phyloP scores from a whole-genome alignment of 2,797 vertebrate species.

The Scolopax rusticola region DNA sequence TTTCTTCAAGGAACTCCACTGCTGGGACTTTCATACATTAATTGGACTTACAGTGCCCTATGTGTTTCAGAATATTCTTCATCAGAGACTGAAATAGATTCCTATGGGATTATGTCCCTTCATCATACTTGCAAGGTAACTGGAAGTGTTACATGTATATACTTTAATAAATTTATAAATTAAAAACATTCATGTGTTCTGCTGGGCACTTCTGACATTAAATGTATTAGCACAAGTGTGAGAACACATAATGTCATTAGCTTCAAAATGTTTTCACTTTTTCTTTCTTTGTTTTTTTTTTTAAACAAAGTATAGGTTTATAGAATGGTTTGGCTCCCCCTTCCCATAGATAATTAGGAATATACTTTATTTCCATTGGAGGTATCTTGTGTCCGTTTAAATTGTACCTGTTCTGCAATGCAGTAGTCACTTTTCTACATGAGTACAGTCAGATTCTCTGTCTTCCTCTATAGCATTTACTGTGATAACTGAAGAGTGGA shows the following conservation, averaged over 20 bases:
- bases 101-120: background rate
- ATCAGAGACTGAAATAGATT: background rate
- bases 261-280: rapidly evolving
- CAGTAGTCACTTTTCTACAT: background rate
- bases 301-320: no score
- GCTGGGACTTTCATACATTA: background rate
- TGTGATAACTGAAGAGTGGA: background rate
- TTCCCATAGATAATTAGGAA: background rate
- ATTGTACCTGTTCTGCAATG: background rate
- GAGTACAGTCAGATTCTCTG: background rate
- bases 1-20: background rate
- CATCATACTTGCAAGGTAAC: background rate
- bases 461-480: background rate
- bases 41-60: background rate
- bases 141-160: background rate
- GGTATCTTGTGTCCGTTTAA: background rate
- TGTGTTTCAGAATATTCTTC: background rate
- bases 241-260: background rate
- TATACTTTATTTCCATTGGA: background rate
- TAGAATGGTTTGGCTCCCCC: no score
- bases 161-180: background rate
- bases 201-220: background rate
- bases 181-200: background rate
- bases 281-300: background rate
- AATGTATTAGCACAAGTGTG: background rate